Conservation (phyloP, 2,797 vertebrate species). For the Pseudocheirus occidentalis region DNA sequence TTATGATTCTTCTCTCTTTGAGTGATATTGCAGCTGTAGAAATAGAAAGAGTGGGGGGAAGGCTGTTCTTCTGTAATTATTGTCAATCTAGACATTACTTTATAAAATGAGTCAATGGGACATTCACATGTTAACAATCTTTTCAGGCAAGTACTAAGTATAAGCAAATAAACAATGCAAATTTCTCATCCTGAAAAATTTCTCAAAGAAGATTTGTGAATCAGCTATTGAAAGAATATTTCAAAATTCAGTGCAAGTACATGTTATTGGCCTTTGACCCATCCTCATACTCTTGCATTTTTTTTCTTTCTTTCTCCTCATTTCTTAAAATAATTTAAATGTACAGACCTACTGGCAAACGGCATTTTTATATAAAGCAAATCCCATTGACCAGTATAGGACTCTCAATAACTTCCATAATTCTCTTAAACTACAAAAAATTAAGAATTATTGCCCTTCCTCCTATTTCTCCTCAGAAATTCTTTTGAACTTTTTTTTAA, state of each 20-base stretch:
- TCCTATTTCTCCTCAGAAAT: neutral
- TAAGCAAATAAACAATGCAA: neutral
- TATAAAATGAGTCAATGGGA: neutral
- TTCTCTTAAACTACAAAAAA: neutral
- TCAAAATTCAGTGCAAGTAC: neutral
- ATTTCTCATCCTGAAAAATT: neutral
- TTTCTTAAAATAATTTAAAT: neutral
- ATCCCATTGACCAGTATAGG: neutral
- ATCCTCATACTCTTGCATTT: neutral
- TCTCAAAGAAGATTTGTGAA: neutral
- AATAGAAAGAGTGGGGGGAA: neutral
- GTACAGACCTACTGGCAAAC: neutral
- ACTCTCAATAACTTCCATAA: neutral
- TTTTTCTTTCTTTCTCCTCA: neutral
- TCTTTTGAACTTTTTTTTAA: neutral
- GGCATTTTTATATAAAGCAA: neutral
- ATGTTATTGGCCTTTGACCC: neutral
- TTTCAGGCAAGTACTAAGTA: constrained; percentile 28
- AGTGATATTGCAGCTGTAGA: neutral
- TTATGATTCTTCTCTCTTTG: constrained; percentile 2
- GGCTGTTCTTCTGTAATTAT: neutral
- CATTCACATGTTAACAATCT: neutral
- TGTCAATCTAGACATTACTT: neutral
- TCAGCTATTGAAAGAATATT: neutral
- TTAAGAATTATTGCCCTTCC: neutral